A percentile compares a stretch with the other conserved stretches of the same genome.
phyloP scores from a whole-genome alignment of 2,888 invertebrate genomes.

The Andrena trimmerana region DNA sequence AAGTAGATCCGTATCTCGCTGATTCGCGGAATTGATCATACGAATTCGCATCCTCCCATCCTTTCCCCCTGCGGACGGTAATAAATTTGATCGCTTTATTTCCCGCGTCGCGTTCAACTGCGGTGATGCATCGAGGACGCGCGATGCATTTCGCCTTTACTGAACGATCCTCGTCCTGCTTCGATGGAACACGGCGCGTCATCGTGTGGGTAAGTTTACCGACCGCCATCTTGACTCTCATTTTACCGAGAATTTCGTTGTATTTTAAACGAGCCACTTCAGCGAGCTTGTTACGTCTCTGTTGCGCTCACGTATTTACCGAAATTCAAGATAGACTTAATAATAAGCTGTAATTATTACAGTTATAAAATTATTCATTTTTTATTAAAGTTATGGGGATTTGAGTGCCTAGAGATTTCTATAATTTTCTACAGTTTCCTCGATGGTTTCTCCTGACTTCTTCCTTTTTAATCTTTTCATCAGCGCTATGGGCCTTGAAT shows the following conservation, averaged over 20 bases:
- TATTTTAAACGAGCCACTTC: background rate
- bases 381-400: too few species aligned
- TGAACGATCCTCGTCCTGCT: background rate
- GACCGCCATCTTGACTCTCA: background rate
- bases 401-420: too few species aligned
- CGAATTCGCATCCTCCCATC: conserved; percentile 54
- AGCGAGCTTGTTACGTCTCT: background rate
- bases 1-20: conserved; percentile 62
- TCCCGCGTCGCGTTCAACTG: background rate
- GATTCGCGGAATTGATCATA: conserved; percentile 53
- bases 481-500: background rate
- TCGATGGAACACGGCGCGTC: background rate
- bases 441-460: background rate
- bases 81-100: conserved; percentile 41
- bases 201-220: background rate
- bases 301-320: background rate
- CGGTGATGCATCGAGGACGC: background rate
- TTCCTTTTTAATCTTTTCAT: background rate
- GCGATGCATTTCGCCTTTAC: background rate
- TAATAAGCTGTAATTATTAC: too few species aligned
- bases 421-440: background rate
- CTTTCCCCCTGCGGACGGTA: background rate
- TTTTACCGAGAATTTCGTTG: background rate
- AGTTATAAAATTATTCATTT: too few species aligned
- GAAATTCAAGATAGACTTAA: too few species aligned